phyloP scores from a whole-genome alignment of 2,888 invertebrate species.

The Cynaeus angustus region DNA sequence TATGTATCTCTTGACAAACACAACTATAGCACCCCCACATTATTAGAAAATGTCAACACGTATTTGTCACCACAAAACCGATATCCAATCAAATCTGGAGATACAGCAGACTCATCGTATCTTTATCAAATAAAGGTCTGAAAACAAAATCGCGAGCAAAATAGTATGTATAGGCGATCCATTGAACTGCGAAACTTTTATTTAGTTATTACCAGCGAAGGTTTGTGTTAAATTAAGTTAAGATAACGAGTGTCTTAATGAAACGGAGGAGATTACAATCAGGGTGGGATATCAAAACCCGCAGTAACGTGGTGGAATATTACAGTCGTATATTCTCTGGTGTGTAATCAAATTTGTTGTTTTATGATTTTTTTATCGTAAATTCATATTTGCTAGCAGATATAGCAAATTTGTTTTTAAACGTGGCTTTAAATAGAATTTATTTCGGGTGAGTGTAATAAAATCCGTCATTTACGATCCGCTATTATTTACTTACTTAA shows the following conservation, averaged over 20 bases:
- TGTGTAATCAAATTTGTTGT: not conserved
- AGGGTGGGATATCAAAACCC: slow-evolving; percentile 14
- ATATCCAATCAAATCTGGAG: slow-evolving; percentile 44
- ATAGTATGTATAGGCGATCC: slow-evolving; percentile 9
- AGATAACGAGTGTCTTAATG: slow-evolving; percentile 27
- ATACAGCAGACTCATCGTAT: slow-evolving; percentile 23
- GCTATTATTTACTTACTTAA: no score
- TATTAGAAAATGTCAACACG: slow-evolving; percentile 42
- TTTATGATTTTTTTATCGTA: slow-evolving; percentile 14
- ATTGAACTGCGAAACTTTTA: slow-evolving; percentile 10
- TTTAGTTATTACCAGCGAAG: slow-evolving; percentile 10
- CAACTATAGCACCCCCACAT: slow-evolving; percentile 21
- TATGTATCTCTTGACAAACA: slow-evolving; percentile 38
- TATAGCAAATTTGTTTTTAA: slow-evolving; percentile 11
- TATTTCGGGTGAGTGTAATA: no score
- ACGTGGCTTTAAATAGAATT: not conserved
- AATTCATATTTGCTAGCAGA: not conserved
- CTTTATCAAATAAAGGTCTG: slow-evolving; percentile 35
- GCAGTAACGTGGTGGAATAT: no score
- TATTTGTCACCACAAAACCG: slow-evolving; percentile 35
- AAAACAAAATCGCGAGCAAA: not conserved
- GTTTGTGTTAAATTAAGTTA: slow-evolving; percentile 17
- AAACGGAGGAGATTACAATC: slow-evolving; percentile 25
- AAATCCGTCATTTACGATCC: no score
- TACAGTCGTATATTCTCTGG: no score